Evolutionary conservation across 1,140 invertebrate genomes (phyloP).

Genomic region (Anoplophora glabripennis): DNA sequence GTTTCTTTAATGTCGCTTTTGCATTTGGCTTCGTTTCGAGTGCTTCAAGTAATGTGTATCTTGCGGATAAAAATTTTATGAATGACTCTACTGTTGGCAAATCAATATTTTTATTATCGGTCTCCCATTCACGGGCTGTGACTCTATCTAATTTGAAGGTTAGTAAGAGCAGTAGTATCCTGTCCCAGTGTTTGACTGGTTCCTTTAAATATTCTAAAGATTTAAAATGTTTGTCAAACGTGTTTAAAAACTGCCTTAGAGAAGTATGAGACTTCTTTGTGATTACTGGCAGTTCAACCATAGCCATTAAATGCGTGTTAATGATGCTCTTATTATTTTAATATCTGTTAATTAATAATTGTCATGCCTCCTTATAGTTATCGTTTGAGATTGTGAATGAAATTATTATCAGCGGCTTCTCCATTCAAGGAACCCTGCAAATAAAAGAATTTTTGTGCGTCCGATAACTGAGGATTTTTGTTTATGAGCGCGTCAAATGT

Average conservation of each 20-base stretch:
- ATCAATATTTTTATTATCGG: background rate
- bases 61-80: too few species aligned
- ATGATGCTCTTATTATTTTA: conserved; percentile 45
- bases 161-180: conserved; percentile 13
- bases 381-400: conserved; percentile 14
- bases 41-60: too few species aligned
- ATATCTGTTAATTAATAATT: conserved; percentile 42
- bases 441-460: too few species aligned
- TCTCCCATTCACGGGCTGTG: conserved; percentile 17
- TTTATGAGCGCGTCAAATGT: too few species aligned
- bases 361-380: conserved; percentile 46
- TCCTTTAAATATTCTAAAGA: conserved; percentile 38
- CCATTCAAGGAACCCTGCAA: too few species aligned
- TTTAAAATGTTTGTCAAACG: conserved; percentile 38
- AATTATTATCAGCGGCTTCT: too few species aligned
- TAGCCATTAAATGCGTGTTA: conserved; percentile 40
- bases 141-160: conserved; percentile 13
- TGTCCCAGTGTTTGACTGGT: conserved; percentile 27
- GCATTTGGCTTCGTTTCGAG: too few species aligned
- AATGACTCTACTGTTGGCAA: too few species aligned
- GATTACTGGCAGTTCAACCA: conserved; percentile 33
- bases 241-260: conserved; percentile 42
- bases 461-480: too few species aligned
- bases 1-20: too few species aligned
- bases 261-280: conserved; percentile 24